phyloP scores from a whole-genome alignment of 2,797 vertebrate species.

The Craterocephalus amniculus region DNA sequence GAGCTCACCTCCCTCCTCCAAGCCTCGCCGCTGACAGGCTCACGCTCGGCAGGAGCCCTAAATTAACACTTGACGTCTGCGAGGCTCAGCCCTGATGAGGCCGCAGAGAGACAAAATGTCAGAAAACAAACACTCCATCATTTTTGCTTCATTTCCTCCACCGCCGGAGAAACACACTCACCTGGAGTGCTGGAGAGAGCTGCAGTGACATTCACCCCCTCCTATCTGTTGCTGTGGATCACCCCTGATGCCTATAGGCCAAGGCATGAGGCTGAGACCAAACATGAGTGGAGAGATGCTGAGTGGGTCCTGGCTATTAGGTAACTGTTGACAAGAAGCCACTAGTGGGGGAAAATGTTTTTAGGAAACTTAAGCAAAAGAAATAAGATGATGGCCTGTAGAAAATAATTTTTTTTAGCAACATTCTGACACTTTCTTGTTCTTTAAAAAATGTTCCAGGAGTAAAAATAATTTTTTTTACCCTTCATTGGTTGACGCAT shows the following conservation, averaged over 20 bases:
- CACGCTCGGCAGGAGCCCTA: conserved; percentile 89
- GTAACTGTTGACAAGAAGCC: conserved; percentile 48
- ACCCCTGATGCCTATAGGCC: conserved; percentile 68
- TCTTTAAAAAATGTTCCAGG: conserved; percentile 5
- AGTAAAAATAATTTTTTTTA: conserved; percentile 8
- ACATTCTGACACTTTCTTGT: conserved; percentile 1
- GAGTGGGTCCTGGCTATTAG: conserved; percentile 38
- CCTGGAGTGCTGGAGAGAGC: conserved; percentile 85
- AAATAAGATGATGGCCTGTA: conserved; percentile 17
- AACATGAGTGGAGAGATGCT: conserved; percentile 44
- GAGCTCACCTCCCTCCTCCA: conserved; percentile 90
- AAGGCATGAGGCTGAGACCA: conserved; percentile 75
- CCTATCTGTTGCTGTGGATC: conserved; percentile 78
- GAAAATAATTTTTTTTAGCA: conserved; percentile 37
- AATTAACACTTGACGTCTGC: conserved; percentile 90
- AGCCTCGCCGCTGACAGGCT: conserved; percentile 77
- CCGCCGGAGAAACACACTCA: conserved; percentile 85
- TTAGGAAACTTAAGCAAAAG: no score
- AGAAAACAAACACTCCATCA: conserved; percentile 92
- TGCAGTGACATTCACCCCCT: conserved; percentile 80
- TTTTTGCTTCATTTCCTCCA: conserved; percentile 90
- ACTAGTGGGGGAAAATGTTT: conserved; percentile 25
- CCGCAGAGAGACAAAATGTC: conserved; percentile 84
- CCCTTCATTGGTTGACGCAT: conserved; percentile 19
- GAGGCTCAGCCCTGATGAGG: conserved; percentile 86